A percentile compares a stretch with the other conserved stretches of the same genome.
Evolutionary conservation across 2,888 invertebrate species (phyloP).

Genomic region (Hedychridium roseum): DNA sequence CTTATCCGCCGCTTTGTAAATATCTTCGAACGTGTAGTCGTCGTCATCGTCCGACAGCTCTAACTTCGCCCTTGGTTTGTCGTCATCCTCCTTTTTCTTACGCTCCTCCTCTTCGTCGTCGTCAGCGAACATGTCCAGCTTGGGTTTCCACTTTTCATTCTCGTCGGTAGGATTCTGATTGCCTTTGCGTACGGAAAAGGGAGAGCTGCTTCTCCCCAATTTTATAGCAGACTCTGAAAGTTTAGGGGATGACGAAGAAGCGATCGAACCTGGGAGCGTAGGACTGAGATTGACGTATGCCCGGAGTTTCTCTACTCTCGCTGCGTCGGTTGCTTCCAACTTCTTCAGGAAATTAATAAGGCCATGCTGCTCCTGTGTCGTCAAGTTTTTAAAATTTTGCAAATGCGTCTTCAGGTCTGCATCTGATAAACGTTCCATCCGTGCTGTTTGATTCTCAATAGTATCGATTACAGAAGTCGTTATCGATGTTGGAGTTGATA

Average conservation of each 20-base stretch:
- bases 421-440: constrained; percentile 81
- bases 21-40: constrained; percentile 85
- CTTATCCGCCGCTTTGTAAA: constrained; percentile 78
- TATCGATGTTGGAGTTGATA: background rate
- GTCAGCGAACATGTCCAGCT: constrained; percentile 59
- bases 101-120: constrained; percentile 49
- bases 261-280: constrained; percentile 30
- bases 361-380: constrained; percentile 83
- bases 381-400: constrained; percentile 83
- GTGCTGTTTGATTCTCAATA: constrained; percentile 46
- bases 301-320: constrained; percentile 78
- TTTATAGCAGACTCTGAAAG: constrained; percentile 26
- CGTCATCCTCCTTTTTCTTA: constrained; percentile 39
- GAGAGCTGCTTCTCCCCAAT: constrained; percentile 59
- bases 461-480: constrained; percentile 7
- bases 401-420: constrained; percentile 80
- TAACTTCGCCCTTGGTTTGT: constrained; percentile 60
- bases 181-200: constrained; percentile 65
- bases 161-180: constrained; percentile 62
- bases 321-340: constrained; percentile 78
- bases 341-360: constrained; percentile 84
- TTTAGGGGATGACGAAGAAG: constrained; percentile 20
- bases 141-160: constrained; percentile 58
- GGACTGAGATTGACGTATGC: constrained; percentile 76
- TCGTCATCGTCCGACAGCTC: constrained; percentile 79